These are phyloP conservation scores for Otolemur crassicaudatus DNA, from an alignment of 2,797 vertebrate genomes.

Conservation along the genomic window DNA sequence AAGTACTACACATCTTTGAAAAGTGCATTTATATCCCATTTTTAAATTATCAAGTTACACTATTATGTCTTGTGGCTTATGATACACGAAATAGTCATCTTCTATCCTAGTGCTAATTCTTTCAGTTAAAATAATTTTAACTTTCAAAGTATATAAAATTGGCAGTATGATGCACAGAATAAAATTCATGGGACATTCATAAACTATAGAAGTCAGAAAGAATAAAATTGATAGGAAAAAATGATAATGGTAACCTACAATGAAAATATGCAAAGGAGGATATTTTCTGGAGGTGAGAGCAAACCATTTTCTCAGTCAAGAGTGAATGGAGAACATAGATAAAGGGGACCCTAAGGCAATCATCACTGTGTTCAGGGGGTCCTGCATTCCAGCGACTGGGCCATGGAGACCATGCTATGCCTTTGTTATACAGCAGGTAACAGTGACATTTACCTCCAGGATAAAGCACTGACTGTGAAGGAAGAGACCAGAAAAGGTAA, in stretches of 20 bases:
- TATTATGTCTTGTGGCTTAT: neutral
- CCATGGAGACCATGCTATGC: neutral
- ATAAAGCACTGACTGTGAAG: neutral
- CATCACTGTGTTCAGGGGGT: neutral
- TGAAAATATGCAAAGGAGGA: neutral
- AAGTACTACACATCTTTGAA: neutral
- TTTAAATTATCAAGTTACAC: neutral
- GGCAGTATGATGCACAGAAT: neutral
- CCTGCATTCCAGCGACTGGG: neutral
- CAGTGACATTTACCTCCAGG: neutral
- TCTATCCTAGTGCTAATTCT: neutral
- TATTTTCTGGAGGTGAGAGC: neutral
- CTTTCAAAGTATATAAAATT: conserved; percentile 4
- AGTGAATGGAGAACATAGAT: neutral
- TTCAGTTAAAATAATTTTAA: neutral
- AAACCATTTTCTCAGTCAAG: neutral
- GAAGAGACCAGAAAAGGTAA: neutral
- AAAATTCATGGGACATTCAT: neutral
- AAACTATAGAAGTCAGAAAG: neutral
- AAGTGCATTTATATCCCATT: neutral
- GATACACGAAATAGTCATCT: neutral
- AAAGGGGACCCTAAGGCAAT: neutral
- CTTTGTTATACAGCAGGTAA: neutral
- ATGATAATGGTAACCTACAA: neutral
- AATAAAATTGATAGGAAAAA: neutral